These are phyloP conservation scores for Oscarella lobularis DNA, from an alignment of 37 sponge, comb jelly and placozoan genomes.

Conservation along the genomic window DNA sequence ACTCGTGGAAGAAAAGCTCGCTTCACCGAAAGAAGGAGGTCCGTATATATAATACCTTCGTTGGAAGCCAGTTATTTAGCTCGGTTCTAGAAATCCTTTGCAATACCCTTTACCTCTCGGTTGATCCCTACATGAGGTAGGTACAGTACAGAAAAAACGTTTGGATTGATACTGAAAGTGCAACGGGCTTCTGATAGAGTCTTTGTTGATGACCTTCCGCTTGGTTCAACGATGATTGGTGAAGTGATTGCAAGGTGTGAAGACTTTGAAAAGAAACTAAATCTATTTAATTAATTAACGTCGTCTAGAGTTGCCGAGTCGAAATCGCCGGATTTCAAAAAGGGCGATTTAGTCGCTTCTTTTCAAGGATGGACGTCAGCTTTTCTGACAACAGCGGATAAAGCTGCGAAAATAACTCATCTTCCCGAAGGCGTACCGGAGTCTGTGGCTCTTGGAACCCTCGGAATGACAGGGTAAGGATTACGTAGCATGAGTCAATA, in stretches of 20 bases:
- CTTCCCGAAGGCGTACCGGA: not conserved
- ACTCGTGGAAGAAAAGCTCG: constrained; percentile 58
- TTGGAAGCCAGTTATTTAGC: not conserved
- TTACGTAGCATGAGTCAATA: not conserved
- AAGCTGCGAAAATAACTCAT: constrained; percentile 2
- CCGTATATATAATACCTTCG: not conserved
- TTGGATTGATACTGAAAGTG: not conserved
- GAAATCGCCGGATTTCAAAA: constrained; percentile 37
- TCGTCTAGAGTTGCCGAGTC: constrained; percentile 43
- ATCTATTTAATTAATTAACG: not conserved
- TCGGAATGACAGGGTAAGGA: constrained; percentile 90
- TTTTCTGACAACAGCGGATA: not conserved
- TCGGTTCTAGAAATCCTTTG: constrained; percentile 37
- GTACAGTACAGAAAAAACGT: too few relatives aligned
- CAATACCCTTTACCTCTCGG: constrained; percentile 56
- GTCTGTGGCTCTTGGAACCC: constrained; percentile 52
- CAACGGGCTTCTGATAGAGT: not conserved
- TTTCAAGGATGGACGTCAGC: constrained; percentile 58
- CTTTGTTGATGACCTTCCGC: not conserved
- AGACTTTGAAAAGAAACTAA: not conserved
- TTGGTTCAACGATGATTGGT: constrained; percentile 55
- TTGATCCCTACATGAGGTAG: constrained; percentile 92
- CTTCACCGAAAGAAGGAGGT: constrained; percentile 78
- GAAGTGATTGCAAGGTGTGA: constrained; percentile 66
- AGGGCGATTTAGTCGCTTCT: constrained; percentile 49